phyloP scores from a whole-genome alignment of 1,140 invertebrate genomes.

The Listronotus oregonensis region DNA sequence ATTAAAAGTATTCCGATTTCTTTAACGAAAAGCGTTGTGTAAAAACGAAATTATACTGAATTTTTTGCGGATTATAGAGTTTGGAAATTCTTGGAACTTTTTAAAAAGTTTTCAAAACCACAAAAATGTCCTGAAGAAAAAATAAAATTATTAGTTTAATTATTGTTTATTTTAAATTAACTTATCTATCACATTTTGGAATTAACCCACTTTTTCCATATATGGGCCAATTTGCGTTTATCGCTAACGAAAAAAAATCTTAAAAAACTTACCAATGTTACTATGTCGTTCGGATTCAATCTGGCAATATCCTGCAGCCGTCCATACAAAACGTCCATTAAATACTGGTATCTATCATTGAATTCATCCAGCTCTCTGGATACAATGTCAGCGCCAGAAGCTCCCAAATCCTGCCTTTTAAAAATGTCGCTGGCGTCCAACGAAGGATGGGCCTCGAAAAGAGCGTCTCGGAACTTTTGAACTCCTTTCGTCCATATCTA shows the following conservation, averaged over 20 bases:
- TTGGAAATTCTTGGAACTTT: too few relatives aligned
- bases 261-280: constrained; percentile 67
- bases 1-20: too few relatives aligned
- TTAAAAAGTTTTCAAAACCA: too few relatives aligned
- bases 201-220: too few relatives aligned
- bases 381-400: constrained; percentile 76
- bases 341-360: constrained; percentile 78
- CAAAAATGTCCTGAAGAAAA: too few relatives aligned
- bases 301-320: constrained; percentile 65
- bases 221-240: too few relatives aligned
- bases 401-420: constrained; percentile 49
- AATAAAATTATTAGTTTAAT: too few relatives aligned
- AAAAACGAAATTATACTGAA: too few relatives aligned
- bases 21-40: too few relatives aligned
- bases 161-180: too few relatives aligned
- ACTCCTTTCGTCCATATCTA: constrained; percentile 62
- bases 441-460: constrained; percentile 85
- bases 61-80: too few relatives aligned
- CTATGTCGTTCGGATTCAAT: constrained; percentile 64
- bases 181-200: too few relatives aligned
- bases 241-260: constrained; percentile 6
- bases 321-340: constrained; percentile 75
- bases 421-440: constrained; percentile 66
- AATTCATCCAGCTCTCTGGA: constrained; percentile 84
- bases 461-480: constrained; percentile 84